Conservation (phyloP, 2,888 invertebrate species). For the Fragum sueziense region DNA sequence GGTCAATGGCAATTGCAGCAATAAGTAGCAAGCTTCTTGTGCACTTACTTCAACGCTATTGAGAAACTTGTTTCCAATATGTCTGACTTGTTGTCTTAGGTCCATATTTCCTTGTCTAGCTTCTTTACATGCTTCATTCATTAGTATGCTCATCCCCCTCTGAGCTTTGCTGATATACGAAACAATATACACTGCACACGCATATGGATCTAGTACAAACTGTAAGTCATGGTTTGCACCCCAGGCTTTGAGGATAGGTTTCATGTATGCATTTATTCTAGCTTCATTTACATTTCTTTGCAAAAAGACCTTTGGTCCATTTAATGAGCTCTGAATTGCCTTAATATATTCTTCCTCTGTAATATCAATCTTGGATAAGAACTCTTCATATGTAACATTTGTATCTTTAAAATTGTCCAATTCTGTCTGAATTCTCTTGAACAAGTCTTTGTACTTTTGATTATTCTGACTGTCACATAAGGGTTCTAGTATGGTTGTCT, state of each 20-base stretch:
- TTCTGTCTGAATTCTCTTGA: not conserved
- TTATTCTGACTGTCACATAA: too few relatives aligned
- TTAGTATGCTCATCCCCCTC: slow-evolving; percentile 59
- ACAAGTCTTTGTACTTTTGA: not conserved
- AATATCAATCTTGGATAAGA: not conserved
- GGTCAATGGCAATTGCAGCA: slow-evolving; percentile 64
- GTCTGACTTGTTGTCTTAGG: slow-evolving; percentile 47
- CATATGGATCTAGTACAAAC: slow-evolving; percentile 53
- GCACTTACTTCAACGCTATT: slow-evolving; percentile 68
- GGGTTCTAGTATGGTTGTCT: slow-evolving; percentile 43
- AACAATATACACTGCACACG: slow-evolving; percentile 62
- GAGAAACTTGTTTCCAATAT: slow-evolving; percentile 67
- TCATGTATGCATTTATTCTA: slow-evolving; percentile 45
- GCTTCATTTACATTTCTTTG: slow-evolving; percentile 29
- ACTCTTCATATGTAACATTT: not conserved
- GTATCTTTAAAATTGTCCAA: not conserved
- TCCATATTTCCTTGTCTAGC: slow-evolving; percentile 45
- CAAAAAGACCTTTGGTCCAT: slow-evolving; percentile 37
- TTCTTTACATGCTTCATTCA: slow-evolving; percentile 56
- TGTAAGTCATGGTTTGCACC: slow-evolving; percentile 57
- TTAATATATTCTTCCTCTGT: too few relatives aligned
- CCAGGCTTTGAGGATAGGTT: slow-evolving; percentile 28
- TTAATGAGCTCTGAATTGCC: slow-evolving; percentile 32
- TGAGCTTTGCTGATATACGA: slow-evolving; percentile 62
- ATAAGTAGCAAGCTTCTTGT: slow-evolving; percentile 69